Evolutionary conservation across 1,140 invertebrate species (phyloP), one percentile per base, ranked within the genome.

Genomic region (Sycophila sp.): DNA sequence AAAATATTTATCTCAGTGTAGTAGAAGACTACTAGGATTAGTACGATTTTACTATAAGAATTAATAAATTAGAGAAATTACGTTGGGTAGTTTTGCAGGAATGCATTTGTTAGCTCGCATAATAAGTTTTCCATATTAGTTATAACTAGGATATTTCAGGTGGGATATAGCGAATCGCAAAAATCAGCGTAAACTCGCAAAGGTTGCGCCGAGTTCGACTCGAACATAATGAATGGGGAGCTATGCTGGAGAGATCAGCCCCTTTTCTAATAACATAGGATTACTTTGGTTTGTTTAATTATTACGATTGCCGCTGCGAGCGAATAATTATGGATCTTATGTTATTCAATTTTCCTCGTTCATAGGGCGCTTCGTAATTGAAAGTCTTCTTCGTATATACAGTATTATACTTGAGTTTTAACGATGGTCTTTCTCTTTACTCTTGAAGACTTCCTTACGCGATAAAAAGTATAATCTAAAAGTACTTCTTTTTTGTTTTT

Each of bases 211-310:
- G 13, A 56, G 28, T 5, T 38, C 55, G 30, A 4, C 19, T 38
- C 34, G 45, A 17, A n/a, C 26, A 19, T 64, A 53, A 64, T 64
- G 11, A 64, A 49, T 22, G 45, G 26, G 17, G 30, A 5, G 15
- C 28, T 34, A 47, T 36, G 17, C 1, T 22, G 40, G 26, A 26
- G 15, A 28, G 30, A 26, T 28, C 56, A 22, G 32, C 62, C 62
- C 47, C 51, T 64, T 64, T 53, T 17, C 36, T 64, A 64, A 64
- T 64, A 38, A 28, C 47, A 53, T 64, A 53, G 2, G 24, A 64
- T 64, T 64, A 64, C 19, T 64, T 38, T 36, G 0, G 36, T 4
- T 36, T 59, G 15, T 40, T 59, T 40, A 40, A 59, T 59, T 59
- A 59, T 15, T 17, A 17, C 32, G 53, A 56, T 36, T 56, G 28